A percentile compares a stretch with the other conserved stretches of the same genome.
These are phyloP conservation scores for Hemiprocne comata DNA, from an alignment of 2,113 vertebrate genomes.

Conservation along the genomic window DNA sequence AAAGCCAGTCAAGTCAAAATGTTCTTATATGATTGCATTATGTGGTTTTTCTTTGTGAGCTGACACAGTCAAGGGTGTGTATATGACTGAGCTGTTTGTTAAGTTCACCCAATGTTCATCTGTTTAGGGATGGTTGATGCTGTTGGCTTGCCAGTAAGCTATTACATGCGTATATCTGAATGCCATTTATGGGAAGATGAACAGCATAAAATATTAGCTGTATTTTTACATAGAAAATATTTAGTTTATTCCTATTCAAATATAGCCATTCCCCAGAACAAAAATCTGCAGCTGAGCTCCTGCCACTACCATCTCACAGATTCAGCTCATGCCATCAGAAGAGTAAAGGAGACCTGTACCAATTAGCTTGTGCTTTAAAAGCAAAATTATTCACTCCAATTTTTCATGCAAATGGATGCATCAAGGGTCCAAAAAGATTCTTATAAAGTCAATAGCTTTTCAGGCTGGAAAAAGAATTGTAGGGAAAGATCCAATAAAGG, in stretches of 20 bases:
- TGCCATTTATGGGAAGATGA: not conserved
- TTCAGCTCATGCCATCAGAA: not conserved
- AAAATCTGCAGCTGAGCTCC: not conserved
- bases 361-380: not conserved
- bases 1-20: not conserved
- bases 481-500: not conserved
- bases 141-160: not conserved
- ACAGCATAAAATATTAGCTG: not conserved
- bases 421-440: not conserved
- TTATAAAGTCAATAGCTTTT: not conserved
- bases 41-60: not conserved
- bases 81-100: not conserved
- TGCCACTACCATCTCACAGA: not conserved
- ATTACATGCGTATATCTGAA: not conserved
- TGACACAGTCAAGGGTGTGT: not conserved
- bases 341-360: not conserved
- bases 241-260: not conserved
- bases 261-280: not conserved
- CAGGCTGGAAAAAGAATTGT: not conserved
- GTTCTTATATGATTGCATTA: not conserved
- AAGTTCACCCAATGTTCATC: not conserved
- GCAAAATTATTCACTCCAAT: not conserved
- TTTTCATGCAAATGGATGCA: not conserved
- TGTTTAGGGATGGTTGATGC: not conserved
- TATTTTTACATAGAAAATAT: not conserved